A percentile compares a stretch with the other conserved stretches of the same genome.
Evolutionary conservation across 2,888 invertebrate species (phyloP).

Genomic region (Drosophila limbata): DNA sequence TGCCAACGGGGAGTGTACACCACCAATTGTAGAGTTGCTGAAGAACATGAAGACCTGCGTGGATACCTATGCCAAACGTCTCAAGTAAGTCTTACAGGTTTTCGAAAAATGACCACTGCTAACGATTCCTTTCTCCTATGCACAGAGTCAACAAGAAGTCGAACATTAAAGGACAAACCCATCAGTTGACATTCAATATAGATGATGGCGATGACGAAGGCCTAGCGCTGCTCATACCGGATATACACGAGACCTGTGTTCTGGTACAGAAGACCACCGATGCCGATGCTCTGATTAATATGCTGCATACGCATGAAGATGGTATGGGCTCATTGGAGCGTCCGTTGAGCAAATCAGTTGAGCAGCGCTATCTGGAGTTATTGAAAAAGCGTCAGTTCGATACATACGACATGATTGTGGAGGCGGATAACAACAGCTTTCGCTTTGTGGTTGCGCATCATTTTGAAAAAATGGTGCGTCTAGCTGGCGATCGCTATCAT

Average conservation of each 20-base stretch:
- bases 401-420: slow-evolving; percentile 96
- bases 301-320: slow-evolving; percentile 69
- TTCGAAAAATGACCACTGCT: background rate
- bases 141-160: slow-evolving; percentile 89
- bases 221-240: slow-evolving; percentile 94
- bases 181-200: slow-evolving; percentile 84
- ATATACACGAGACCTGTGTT: slow-evolving; percentile 89
- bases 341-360: slow-evolving; percentile 87
- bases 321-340: slow-evolving; percentile 84
- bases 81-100: slow-evolving; percentile 87
- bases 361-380: slow-evolving; percentile 92
- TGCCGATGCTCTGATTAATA: slow-evolving; percentile 79
- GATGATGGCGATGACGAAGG: slow-evolving; percentile 96
- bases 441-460: slow-evolving; percentile 95
- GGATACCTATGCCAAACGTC: slow-evolving; percentile 94
- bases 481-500: slow-evolving; percentile 94
- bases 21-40: slow-evolving; percentile 91
- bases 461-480: slow-evolving; percentile 94
- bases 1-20: slow-evolving; percentile 84
- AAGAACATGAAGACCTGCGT: slow-evolving; percentile 96
- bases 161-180: slow-evolving; percentile 85
- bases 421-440: slow-evolving; percentile 90
- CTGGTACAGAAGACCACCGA: slow-evolving; percentile 84
- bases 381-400: slow-evolving; percentile 97
- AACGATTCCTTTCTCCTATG: slow-evolving; percentile 41